Evolutionary conservation across 2,113 vertebrate genomes (phyloP).

Genomic region (Delphinus delphis): DNA sequence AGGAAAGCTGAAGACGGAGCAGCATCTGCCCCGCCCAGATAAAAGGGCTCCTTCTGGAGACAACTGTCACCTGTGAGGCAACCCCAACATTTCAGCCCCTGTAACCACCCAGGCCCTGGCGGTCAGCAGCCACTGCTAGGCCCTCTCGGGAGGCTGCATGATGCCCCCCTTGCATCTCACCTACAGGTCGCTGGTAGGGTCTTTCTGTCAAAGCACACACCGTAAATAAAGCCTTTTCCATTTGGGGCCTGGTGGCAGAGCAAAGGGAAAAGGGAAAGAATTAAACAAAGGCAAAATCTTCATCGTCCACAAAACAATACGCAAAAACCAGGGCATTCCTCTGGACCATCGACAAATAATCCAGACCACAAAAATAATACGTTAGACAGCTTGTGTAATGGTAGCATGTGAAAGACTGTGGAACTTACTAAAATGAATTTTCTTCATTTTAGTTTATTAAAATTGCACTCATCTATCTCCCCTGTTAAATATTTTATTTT

Average conservation of each 20-base stretch:
- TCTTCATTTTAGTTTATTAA: constrained; percentile 90
- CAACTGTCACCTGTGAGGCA: background rate
- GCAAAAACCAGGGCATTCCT: constrained; percentile 57
- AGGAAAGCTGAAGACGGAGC: background rate
- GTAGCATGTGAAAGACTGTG: constrained; percentile 73
- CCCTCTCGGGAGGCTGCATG: background rate
- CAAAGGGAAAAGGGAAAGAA: constrained; percentile 2
- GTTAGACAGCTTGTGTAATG: constrained; percentile 65
- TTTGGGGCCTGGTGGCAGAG: background rate
- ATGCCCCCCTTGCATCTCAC: accelerated
- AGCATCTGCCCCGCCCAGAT: background rate
- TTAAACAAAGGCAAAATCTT: constrained; percentile 48
- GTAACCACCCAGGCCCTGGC: background rate
- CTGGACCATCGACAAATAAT: constrained; percentile 72
- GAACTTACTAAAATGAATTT: constrained; percentile 88
- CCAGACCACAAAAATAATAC: constrained; percentile 71
- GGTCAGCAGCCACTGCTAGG: background rate
- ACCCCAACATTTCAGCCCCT: background rate
- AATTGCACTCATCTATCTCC: constrained; percentile 90
- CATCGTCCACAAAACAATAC: constrained; percentile 62
- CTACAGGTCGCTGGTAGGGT: background rate
- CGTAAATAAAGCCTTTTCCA: background rate
- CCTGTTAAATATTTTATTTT: constrained; percentile 90
- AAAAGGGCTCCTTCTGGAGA: background rate
- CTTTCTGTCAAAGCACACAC: background rate